Base-by-base conservation (phyloP, 2,888 invertebrate genomes). In the Macrophya annulata region DNA sequence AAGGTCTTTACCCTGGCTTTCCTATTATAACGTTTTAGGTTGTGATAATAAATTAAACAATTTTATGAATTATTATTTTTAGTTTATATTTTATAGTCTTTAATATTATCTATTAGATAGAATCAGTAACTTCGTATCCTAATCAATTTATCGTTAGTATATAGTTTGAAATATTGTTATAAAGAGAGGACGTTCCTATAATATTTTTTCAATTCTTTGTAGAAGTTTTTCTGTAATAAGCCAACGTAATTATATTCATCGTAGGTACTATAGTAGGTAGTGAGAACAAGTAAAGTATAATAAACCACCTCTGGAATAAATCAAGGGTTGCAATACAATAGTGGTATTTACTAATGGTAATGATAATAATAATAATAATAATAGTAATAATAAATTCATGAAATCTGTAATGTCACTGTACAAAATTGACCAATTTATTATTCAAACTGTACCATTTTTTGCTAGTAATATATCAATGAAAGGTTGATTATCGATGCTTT, bases 11-110 rank as follows among this genome's bases (percentile, higher is more conserved):
- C 37, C 4, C 77, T 77, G 55, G 77, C 77, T 77, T 31, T 51
- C 37, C 77, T 77, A n/a, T 17, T 77, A 4, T n/a, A 25, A 77
- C 77, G 40, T 51, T 25, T 77, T 55, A 77, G 77, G 77, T 77
- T 77, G 77, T 77, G 77, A 77, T 77, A 77, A 77, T 77, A 77
- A 51, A 77, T 77, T 77, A 77, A 77, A 15, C 48, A 77, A 77
- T 10, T 9, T 77, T 77, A 55, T 4, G 77, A 55, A 31, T 31
- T 31, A 55, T 55, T 77, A 21, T 45, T 74, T 74, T 17, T 21
- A 68, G n/a, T 45, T 43, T 21, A 10, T 45, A 43, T 45, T 74
- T 15, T 21, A 25, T 71, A 37, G 8, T 74, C 45, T 74, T 74
- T 45, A 45, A 43, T 74, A 45, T 21, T 31, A 51, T 31, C 17